Base-by-base conservation (phyloP, 2,113 vertebrate species). In the Opisthocomus hoazin region DNA sequence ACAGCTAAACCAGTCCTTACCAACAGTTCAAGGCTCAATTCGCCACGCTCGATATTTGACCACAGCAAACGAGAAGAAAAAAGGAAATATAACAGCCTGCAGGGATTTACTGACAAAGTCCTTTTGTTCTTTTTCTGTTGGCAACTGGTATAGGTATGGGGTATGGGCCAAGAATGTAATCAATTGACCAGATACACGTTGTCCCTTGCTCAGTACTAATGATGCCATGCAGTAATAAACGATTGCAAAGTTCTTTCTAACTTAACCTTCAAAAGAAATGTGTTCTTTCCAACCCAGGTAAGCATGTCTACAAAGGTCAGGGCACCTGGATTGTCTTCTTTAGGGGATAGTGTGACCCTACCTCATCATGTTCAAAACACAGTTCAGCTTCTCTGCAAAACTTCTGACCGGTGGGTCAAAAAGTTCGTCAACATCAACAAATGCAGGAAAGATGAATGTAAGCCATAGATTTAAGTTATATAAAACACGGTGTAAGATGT, bases 121-220 rank as follows among this genome's bases (percentile, higher is more conserved):
- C 29, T 60, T 74, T 45, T 68, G 23, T 19, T 77, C 12, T 81
- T 63, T 64, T 45, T 32, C 51, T 60, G 20, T 36, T 58, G 21
- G 54, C 23, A 66, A 80, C 26, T 41, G 17, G 22, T 29, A 57
- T 1, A 9, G 48, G 34, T 39, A 90, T 5, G 74, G 27, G 29
- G 24, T 13, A 71, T 63, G 3, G 20, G 27, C 39, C 46, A 74
- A 34, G 58, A 68, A 56, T 5, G 3, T 32, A 30, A 76, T 32
- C 14, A 53, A 2, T 0, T 58, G 57, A 65, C 16, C 46, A 75
- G 64, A 57, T 11, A 39, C 0, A 7, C 8, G 37, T n/a, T 1
- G 5, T 32, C 50, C 48, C 48, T 75, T 51, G 32, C n/a, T 78
- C 39, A 56, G 24, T 32, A 39, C 39, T 20, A 64, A 64, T 5